Conservation (phyloP, 2,113 vertebrate genomes). For the Psilopogon haemacephalus region DNA sequence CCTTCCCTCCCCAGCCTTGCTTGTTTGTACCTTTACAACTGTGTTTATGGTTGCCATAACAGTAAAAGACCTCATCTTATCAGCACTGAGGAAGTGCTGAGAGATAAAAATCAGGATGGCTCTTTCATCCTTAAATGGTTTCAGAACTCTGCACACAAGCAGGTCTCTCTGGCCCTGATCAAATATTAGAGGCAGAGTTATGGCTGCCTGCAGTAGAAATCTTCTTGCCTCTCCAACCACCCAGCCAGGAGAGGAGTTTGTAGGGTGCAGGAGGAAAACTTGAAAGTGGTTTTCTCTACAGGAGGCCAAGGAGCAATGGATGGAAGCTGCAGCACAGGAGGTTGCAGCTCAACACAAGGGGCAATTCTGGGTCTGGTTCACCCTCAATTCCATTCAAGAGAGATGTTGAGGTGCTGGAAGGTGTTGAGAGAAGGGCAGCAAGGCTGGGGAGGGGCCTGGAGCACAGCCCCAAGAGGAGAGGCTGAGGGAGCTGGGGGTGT, state of each 20-base stretch:
- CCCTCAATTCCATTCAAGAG: too few relatives aligned
- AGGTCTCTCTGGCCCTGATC: constrained; percentile 9
- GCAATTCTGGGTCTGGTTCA: too few relatives aligned
- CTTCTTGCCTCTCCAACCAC: neutral
- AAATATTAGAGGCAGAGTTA: constrained; percentile 32
- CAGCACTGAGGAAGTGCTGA: constrained; percentile 29
- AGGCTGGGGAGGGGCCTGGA: too few relatives aligned
- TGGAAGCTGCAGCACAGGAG: too few relatives aligned
- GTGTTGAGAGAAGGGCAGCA: too few relatives aligned
- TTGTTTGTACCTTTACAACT: constrained; percentile 5
- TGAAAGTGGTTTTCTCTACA: neutral
- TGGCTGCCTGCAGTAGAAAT: neutral
- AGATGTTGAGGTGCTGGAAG: too few relatives aligned
- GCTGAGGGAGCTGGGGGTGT: too few relatives aligned
- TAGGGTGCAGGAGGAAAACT: neutral
- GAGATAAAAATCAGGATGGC: constrained; percentile 58
- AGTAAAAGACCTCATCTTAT: constrained; percentile 62
- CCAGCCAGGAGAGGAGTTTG: neutral
- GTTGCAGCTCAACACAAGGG: too few relatives aligned
- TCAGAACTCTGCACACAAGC: constrained; percentile 42
- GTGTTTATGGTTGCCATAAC: constrained; percentile 30
- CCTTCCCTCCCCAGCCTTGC: neutral
- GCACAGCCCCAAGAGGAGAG: too few relatives aligned
- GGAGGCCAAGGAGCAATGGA: neutral
- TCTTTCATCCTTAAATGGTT: constrained; percentile 57